A percentile compares a stretch with the other conserved stretches of the same genome.
Evolutionary conservation across 2,888 invertebrate genomes (phyloP).

Genomic region (Euzetes globulus): DNA sequence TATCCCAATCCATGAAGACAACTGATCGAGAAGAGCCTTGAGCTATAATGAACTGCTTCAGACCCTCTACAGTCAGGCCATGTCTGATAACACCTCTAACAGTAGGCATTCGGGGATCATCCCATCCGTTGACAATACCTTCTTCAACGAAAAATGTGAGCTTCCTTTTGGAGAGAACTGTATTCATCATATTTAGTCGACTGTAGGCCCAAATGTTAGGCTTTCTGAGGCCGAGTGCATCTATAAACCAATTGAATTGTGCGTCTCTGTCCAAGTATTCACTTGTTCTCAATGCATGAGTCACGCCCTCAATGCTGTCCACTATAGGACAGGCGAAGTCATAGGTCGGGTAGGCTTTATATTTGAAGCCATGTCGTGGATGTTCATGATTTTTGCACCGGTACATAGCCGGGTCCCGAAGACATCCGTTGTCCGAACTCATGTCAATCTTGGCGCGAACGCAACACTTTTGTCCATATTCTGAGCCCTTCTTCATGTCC

Average conservation of each 20-base stretch:
- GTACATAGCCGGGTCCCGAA: slow-evolving; percentile 97
- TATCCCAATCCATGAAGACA: slow-evolving; percentile 99
- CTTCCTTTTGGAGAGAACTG: slow-evolving; percentile 93
- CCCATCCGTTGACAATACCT: slow-evolving; percentile 55
- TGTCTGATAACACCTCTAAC: slow-evolving; percentile 90
- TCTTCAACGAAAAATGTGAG: slow-evolving; percentile 96
- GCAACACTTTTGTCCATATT: slow-evolving; percentile 75
- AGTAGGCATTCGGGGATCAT: slow-evolving; percentile 97
- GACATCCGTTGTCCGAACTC: slow-evolving; percentile 87
- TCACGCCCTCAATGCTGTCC: slow-evolving; percentile 92
- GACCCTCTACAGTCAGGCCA: slow-evolving; percentile 94
- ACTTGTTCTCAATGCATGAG: slow-evolving; percentile 92
- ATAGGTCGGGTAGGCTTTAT: slow-evolving; percentile 99
- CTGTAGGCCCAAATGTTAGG: slow-evolving; percentile 95
- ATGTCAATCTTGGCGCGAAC: slow-evolving; percentile 97
- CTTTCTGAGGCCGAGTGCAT: slow-evolving; percentile 72
- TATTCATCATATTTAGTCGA: slow-evolving; percentile 94
- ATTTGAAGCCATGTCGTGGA: slow-evolving; percentile 83
- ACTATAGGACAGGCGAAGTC: slow-evolving; percentile 99
- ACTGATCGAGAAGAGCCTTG: slow-evolving; percentile 93
- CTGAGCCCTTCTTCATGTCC: slow-evolving; percentile 82
- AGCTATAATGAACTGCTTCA: slow-evolving; percentile 92
- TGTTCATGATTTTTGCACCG: slow-evolving; percentile 93
- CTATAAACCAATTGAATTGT: slow-evolving; percentile 90
- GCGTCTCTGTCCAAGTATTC: slow-evolving; percentile 97